A percentile compares a stretch with the other conserved stretches of the same genome.
These are phyloP conservation scores for Spongilla lacustris DNA, from an alignment of 37 sponge, comb jelly and placozoan genomes.

Conservation along the genomic window DNA sequence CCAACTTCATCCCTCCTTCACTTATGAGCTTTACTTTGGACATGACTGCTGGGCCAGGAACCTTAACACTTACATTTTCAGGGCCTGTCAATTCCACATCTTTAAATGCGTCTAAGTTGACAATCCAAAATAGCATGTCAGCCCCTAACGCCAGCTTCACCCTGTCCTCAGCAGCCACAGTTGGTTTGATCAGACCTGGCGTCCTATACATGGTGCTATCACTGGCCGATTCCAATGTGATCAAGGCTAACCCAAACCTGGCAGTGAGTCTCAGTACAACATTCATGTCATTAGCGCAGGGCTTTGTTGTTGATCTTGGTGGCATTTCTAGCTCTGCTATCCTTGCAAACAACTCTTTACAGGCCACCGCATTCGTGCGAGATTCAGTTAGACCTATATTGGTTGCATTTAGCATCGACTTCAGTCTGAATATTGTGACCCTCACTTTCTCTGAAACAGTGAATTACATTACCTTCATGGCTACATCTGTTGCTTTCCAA, in stretches of 20 bases:
- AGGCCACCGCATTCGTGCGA: constrained; percentile 61
- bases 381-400: constrained; percentile 76
- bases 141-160: constrained; percentile 24
- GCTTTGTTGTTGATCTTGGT: constrained; percentile 68
- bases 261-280: constrained; percentile 60
- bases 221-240: constrained; percentile 57
- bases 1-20: constrained; percentile 80
- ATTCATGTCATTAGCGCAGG: constrained; percentile 43
- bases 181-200: constrained; percentile 7
- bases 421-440: constrained; percentile 50
- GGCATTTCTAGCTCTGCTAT: constrained; percentile 56
- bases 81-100: constrained; percentile 64
- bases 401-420: constrained; percentile 41
- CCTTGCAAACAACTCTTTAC: constrained; percentile 19
- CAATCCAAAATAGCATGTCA: constrained; percentile 48
- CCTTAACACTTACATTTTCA: constrained; percentile 72
- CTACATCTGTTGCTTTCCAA: constrained; percentile 67
- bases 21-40: constrained; percentile 68
- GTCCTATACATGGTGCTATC: constrained; percentile 47
- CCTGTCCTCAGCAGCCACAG: constrained; percentile 21
- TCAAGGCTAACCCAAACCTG: constrained; percentile 58
- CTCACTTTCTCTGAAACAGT: constrained; percentile 89
- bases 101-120: constrained; percentile 43
- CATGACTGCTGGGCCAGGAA: constrained; percentile 73
- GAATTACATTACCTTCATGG: constrained; percentile 61